Evolutionary conservation across 2,797 vertebrate species (phyloP).

Genomic region (Melanotaenia pygmaea): DNA sequence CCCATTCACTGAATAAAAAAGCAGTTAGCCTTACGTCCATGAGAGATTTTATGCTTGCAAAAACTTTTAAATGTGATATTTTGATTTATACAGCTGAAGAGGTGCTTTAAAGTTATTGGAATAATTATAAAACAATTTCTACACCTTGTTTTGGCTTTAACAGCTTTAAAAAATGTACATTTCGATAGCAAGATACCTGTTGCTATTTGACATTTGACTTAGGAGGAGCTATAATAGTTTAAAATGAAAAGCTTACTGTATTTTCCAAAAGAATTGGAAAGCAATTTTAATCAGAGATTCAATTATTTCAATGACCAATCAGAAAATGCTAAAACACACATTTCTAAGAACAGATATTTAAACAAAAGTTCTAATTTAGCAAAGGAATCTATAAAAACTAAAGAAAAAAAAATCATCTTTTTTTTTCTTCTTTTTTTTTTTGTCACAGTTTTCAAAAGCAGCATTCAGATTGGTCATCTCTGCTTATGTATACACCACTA

Average conservation of each 20-base stretch:
- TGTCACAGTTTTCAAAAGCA: not conserved
- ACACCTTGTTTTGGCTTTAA: not conserved
- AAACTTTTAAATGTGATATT: not conserved
- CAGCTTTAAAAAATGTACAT: not conserved
- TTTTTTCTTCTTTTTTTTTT: not conserved
- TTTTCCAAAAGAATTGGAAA: conserved; percentile 9
- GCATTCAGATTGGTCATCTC: not conserved
- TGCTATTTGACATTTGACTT: conserved; percentile 1
- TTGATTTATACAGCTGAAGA: too few species aligned
- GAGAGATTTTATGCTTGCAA: not conserved
- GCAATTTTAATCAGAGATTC: conserved; percentile 2
- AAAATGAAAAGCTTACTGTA: not conserved
- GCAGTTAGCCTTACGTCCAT: too few species aligned
- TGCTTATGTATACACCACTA: not conserved
- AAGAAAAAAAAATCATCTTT: not conserved
- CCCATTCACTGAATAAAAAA: too few species aligned
- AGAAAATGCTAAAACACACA: not conserved
- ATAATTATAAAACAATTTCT: not conserved
- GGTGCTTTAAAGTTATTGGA: not conserved
- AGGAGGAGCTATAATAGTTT: conserved; percentile 14
- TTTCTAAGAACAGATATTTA: not conserved
- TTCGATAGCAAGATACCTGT: not conserved
- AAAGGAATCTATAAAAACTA: not conserved
- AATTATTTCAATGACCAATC: not conserved
- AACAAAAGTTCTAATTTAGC: not conserved